Base-by-base conservation (phyloP, 2,113 vertebrate genomes). In the Platycercus adscitus region DNA sequence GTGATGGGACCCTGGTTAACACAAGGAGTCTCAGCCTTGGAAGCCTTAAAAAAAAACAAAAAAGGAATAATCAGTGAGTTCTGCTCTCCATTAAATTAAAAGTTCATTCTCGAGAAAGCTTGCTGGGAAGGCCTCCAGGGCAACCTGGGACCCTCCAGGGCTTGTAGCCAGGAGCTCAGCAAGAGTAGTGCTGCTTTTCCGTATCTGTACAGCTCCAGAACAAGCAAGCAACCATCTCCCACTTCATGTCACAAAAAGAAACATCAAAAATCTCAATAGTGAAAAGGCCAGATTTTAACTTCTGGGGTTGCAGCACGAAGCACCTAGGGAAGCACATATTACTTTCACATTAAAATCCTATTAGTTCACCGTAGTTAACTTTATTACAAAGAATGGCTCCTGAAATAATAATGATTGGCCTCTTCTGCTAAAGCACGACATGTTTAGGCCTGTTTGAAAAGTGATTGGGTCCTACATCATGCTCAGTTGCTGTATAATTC, bases 291-390 rank as follows among this genome's bases (percentile, higher is more conserved):
- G 52, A 21, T 70, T 91, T 80, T 82, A 84, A 94, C 82, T 94
- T 81, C 76, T 69, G 84, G 77, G 68, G 64, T 63, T 94, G 81
- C 56, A 86, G 85, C 73, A 31, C 10, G 52, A 72, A 90, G 82
- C 83, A 92, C 71, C 89, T 78, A 87, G 63, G 83, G 93, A 96
- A 91, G 64, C 70, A 52, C 81, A 20, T 96, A 95, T 92, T 96
- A 93, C 95, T 96, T 97, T 86, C 94, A 91, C 96, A 97, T 97
- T 97, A 96, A 97, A 97, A 96, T 96, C 89, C 3, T 95, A 97
- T 97, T 97, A 95, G 92, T 94, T 97, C 88, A 88, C 64, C 71
- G 29, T 43, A 75, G 96, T 96, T 97, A 96, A 89, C 91, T 92
- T 92, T 79, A 96, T 96, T 95, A 95, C 94, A 73, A 96, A 93